These are phyloP conservation scores for Salvelinus fontinalis DNA, from an alignment of 2,113 vertebrate genomes.

Conservation along the genomic window DNA sequence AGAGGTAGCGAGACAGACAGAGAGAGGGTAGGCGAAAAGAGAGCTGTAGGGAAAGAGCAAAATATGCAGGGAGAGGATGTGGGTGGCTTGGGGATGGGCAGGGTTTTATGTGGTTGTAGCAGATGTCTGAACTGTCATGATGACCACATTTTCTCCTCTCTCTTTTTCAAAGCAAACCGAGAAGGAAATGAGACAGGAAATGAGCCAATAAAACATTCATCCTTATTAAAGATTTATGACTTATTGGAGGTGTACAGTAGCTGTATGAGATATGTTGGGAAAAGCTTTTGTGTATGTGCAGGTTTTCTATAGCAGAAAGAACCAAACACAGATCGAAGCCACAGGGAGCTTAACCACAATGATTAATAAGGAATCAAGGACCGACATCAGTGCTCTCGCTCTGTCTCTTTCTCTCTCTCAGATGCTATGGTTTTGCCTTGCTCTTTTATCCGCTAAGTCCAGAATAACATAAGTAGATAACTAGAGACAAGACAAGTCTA, in stretches of 20 bases:
- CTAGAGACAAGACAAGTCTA: too few species aligned
- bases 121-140: constrained; percentile 40
- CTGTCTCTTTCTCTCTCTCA: not conserved
- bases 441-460: not conserved
- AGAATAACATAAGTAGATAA: not conserved
- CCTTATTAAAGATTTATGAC: not conserved
- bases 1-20: too few species aligned
- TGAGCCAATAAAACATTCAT: not conserved
- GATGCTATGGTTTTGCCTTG: not conserved
- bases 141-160: constrained; percentile 29
- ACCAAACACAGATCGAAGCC: not conserved
- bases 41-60: too few species aligned
- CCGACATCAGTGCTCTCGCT: not conserved
- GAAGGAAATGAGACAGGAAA: not conserved
- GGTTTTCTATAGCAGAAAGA: not conserved
- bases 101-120: constrained; percentile 17
- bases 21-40: too few species aligned
- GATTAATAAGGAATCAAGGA: not conserved
- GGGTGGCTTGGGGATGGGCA: constrained; percentile 19
- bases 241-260: not conserved
- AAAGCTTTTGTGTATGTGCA: not conserved
- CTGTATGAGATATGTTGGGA: not conserved
- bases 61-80: not conserved
- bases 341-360: not conserved
- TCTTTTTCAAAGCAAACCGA: not conserved